These are phyloP conservation scores for Papilio helenus DNA, from an alignment of 1,140 invertebrate genomes.

Conservation along the genomic window DNA sequence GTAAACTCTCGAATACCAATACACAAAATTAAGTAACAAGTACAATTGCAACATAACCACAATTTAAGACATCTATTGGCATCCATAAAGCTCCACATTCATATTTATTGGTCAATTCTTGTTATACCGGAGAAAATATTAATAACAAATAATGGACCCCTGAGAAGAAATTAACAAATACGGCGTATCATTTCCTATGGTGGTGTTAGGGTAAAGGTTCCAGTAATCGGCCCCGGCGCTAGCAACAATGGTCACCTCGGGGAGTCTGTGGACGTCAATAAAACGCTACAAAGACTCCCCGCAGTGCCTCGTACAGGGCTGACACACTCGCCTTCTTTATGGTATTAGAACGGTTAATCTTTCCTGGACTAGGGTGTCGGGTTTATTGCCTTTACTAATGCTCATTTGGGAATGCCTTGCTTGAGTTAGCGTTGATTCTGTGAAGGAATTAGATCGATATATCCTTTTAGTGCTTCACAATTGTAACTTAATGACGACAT, in stretches of 20 bases:
- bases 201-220: slow-evolving; percentile 48
- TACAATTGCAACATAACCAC: slow-evolving; percentile 3
- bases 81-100: not conserved
- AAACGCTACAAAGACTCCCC: slow-evolving; percentile 72
- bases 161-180: slow-evolving; percentile 58
- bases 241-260: slow-evolving; percentile 57
- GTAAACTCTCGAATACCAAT: not conserved
- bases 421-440: slow-evolving; percentile 20
- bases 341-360: slow-evolving; percentile 70
- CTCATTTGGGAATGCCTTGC: slow-evolving; percentile 49
- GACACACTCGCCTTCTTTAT: slow-evolving; percentile 57
- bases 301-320: slow-evolving; percentile 47
- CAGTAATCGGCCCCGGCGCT: slow-evolving; percentile 47
- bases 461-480: not conserved
- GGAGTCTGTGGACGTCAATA: slow-evolving; percentile 69
- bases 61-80: not conserved
- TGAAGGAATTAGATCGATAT: slow-evolving; percentile 5
- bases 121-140: slow-evolving; percentile 30
- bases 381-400: slow-evolving; percentile 64
- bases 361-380: slow-evolving; percentile 55
- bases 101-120: slow-evolving; percentile 29
- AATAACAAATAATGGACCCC: slow-evolving; percentile 39
- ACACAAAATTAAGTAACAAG: not conserved
- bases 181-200: slow-evolving; percentile 55
- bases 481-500: not conserved